Percentiles rank a stretch among this genome's conserved stretches.
Conservation (phyloP, 2,888 invertebrate genomes). For the Eristalis pertinax region DNA sequence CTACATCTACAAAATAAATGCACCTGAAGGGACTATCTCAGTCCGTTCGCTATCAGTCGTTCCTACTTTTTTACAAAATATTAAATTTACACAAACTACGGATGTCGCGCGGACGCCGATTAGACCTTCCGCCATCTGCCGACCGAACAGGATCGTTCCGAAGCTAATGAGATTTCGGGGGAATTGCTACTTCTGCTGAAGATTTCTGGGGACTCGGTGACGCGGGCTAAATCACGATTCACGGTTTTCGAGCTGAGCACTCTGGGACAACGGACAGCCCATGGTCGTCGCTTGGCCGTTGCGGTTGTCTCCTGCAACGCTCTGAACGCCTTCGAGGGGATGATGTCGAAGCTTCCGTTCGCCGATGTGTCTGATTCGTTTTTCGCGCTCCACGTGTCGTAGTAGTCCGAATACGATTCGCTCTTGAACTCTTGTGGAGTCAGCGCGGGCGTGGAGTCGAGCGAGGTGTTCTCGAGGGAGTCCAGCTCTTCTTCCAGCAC, state of each 20-base stretch:
- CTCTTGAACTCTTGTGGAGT: constrained; percentile 82
- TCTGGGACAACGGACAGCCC: constrained; percentile 85
- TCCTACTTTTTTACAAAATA: constrained; percentile 32
- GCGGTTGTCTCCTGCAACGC: constrained; percentile 82
- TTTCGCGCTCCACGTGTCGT: constrained; percentile 82
- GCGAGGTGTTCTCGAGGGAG: constrained; percentile 81
- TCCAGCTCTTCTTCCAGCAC: constrained; percentile 84
- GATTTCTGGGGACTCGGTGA: constrained; percentile 81
- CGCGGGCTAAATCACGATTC: constrained; percentile 82
- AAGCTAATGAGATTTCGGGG: constrained; percentile 77
- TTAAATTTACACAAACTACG: constrained; percentile 19
- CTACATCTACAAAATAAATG: constrained; percentile 48
- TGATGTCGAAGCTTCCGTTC: constrained; percentile 80
- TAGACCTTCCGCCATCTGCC: constrained; percentile 78
- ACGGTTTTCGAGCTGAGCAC: constrained; percentile 84
- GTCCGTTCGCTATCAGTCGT: constrained; percentile 59
- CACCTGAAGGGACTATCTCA: constrained; percentile 34
- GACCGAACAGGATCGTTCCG: constrained; percentile 77
- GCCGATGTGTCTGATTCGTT: constrained; percentile 67
- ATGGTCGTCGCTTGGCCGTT: constrained; percentile 81
- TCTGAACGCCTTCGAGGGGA: constrained; percentile 84
- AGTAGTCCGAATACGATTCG: constrained; percentile 83
- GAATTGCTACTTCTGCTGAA: constrained; percentile 76
- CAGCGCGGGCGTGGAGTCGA: constrained; percentile 82
- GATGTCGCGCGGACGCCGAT: constrained; percentile 9